Evolutionary conservation across 2,888 invertebrate genomes (phyloP).

Genomic region (Cynaeus angustus): DNA sequence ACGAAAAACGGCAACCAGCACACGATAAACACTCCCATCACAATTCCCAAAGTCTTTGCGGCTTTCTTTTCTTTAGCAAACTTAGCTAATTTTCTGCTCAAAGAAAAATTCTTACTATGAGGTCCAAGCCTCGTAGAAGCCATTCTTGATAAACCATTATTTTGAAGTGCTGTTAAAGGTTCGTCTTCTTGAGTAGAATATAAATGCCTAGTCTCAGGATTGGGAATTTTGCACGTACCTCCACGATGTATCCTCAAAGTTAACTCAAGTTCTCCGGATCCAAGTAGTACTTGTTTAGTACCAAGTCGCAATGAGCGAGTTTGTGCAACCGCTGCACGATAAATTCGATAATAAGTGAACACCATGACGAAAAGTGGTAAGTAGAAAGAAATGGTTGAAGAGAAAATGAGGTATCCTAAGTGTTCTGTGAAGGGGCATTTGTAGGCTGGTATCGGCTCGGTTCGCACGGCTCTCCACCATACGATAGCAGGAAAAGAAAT

Average conservation of each 20-base stretch:
- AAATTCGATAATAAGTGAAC: constrained; percentile 97
- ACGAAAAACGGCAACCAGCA: constrained; percentile 99
- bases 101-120: constrained; percentile 88
- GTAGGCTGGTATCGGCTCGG: constrained; percentile 85
- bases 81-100: constrained; percentile 94
- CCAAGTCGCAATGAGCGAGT: constrained; percentile 93
- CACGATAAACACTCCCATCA: constrained; percentile 97
- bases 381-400: constrained; percentile 98
- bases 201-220: constrained; percentile 60
- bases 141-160: constrained; percentile 83
- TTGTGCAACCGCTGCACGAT: constrained; percentile 94
- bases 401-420: constrained; percentile 96
- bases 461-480: constrained; percentile 94
- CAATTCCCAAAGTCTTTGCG: constrained; percentile 96
- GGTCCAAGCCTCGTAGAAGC: constrained; percentile 79
- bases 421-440: constrained; percentile 98
- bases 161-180: constrained; percentile 84
- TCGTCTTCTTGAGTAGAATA: constrained; percentile 82
- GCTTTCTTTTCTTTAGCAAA: constrained; percentile 98
- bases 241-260: constrained; percentile 96
- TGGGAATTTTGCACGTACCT: constrained; percentile 80
- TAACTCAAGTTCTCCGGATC: constrained; percentile 89
- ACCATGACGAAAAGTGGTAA: constrained; percentile 97
- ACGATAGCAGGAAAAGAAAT: constrained; percentile 99
- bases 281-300: constrained; percentile 90